phyloP scores from a whole-genome alignment of 92 coral and sea anemone species.

The Bergia sp. region DNA sequence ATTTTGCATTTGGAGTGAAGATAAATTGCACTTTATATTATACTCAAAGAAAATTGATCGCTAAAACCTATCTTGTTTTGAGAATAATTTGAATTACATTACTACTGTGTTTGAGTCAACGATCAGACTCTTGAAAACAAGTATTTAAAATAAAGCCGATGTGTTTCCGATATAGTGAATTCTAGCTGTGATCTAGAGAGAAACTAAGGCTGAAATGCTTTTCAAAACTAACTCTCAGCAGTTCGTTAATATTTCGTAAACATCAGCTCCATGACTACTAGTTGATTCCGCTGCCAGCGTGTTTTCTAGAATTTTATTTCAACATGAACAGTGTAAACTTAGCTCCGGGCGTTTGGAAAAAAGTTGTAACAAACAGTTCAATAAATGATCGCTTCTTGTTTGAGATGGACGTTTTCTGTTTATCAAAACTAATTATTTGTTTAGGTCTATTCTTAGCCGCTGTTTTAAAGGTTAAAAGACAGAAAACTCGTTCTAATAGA shows the following conservation, averaged over 20 bases:
- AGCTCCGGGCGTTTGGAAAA: not conserved
- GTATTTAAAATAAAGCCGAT: no score
- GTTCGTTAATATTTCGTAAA: not conserved
- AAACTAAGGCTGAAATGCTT: not conserved
- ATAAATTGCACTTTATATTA: no score
- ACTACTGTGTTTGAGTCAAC: no score
- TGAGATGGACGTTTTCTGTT: not conserved
- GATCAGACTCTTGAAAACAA: no score
- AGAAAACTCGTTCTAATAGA: no score
- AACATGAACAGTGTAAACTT: no score
- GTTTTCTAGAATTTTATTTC: not conserved
- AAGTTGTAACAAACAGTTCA: not conserved
- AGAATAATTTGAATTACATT: no score
- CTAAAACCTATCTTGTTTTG: no score
- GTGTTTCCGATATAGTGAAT: not conserved
- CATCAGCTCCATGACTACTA: not conserved
- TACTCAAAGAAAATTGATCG: no score
- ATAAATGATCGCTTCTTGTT: not conserved
- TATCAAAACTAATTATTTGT: not conserved
- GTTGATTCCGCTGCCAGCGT: not conserved
- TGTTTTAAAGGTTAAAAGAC: no score
- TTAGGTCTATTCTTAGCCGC: not conserved
- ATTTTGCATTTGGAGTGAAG: no score
- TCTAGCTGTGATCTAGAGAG: not conserved
- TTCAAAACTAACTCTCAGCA: not conserved